Base-by-base conservation (phyloP, 2,797 vertebrate species). In the Merluccius polli region DNA sequence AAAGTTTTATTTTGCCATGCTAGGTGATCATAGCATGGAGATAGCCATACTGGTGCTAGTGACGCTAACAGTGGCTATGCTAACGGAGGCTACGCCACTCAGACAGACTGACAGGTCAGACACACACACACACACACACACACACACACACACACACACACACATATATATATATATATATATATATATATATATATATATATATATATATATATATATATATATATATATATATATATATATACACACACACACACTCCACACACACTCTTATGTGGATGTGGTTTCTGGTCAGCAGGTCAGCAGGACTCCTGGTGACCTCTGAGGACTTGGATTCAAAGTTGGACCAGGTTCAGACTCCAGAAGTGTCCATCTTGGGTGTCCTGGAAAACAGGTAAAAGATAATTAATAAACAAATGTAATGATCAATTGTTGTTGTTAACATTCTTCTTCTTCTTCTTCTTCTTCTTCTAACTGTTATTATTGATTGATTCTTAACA, bases 21-120 rank as follows among this genome's bases (percentile, higher is more conserved):
- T 41, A 93, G 93, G 87, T 48, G 72, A 73, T 16, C 76, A 52
- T 80, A 85, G 90, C 84, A 92, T 94, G 91, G 88, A 89, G 87
- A 89, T 91, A 87, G 84, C 83, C 52, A 77, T 93, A 79, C 81
- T 93, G 76, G 79, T 93, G 84, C 84, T 94, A 72, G 82, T 94
- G 77, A 90, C 75, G 74, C 79, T 90, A 76, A 76, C 90, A 76
- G 74, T 8, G 24, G 59, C 59, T 65, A 65, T 24, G 59, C 59
- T 92, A 80, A 90, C 79, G 16, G 71, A 78, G 76, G 89, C 92
- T 73, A 82, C 83, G 30, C 85, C 88, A 38, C 74, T 92, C 29
- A 85, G 79, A 87, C 72, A 31, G 41, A 75, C 78, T 79, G 81
- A 74, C 79, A 89, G 88, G 91, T 90, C 10, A 84, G 88, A 27